These are phyloP conservation scores for Acrocephalus arundinaceus DNA, from an alignment of 2,113 vertebrate species.

Conservation along the genomic window DNA sequence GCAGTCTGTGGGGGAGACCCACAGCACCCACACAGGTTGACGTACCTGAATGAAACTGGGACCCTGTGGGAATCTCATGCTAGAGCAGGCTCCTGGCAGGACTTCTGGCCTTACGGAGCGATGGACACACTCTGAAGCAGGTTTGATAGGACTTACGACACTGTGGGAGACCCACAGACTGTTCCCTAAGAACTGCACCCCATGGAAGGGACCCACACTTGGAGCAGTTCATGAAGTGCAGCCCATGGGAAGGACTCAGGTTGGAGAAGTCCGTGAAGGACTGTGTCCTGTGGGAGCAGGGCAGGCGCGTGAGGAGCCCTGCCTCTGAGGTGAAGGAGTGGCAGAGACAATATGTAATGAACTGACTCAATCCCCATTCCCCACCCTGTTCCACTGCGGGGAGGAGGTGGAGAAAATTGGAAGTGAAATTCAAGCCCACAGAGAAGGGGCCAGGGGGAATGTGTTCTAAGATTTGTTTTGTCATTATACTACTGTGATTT, in stretches of 20 bases:
- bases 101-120: neutral
- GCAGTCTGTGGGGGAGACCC: neutral
- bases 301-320: neutral
- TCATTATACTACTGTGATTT: neutral
- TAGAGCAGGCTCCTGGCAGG: neutral
- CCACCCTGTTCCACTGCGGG: rapidly evolving
- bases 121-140: neutral
- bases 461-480: neutral
- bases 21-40: too few species aligned
- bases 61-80: neutral
- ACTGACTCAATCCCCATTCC: neutral
- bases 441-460: neutral
- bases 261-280: neutral
- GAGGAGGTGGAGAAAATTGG: neutral
- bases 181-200: neutral
- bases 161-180: neutral
- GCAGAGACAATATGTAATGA: neutral
- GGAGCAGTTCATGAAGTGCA: neutral
- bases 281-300: neutral
- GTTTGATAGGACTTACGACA: neutral
- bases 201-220: neutral
- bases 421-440: neutral
- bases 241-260: rapidly evolving
- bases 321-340: neutral
- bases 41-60: neutral